Evolutionary conservation across 2,888 invertebrate species (phyloP).

Genomic region (Phortica okadai): DNA sequence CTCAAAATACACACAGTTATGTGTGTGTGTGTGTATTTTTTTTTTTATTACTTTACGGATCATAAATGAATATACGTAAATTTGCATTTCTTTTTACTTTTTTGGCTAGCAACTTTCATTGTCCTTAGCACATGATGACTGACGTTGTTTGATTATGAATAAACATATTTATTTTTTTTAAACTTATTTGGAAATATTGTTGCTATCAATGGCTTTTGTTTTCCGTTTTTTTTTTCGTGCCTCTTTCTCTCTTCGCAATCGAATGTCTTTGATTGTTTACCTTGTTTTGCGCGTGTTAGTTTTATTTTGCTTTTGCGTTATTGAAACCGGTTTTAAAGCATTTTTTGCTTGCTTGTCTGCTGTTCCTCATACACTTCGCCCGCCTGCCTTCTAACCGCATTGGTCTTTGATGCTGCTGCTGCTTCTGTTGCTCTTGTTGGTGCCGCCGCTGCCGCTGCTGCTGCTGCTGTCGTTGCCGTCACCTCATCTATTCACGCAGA

Average conservation of each 20-base stretch:
- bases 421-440: conserved; percentile 30
- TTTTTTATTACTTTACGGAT: no score
- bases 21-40: no score
- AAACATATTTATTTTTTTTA: conserved; percentile 19
- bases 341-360: no score
- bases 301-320: conserved; percentile 31
- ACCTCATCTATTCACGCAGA: no score
- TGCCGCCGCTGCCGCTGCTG: no score
- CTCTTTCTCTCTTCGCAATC: not conserved
- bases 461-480: no score
- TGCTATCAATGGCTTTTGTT: no score
- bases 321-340: no score
- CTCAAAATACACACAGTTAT: no score
- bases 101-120: conserved; percentile 27
- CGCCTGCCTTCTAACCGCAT: no score
- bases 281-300: conserved; percentile 25
- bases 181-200: conserved; percentile 1
- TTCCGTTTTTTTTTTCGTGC: not conserved
- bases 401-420: conserved; percentile 8
- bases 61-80: no score
- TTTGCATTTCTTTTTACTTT: conserved; percentile 24
- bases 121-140: not conserved
- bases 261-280: not conserved
- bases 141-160: conserved; percentile 30
- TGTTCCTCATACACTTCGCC: no score